Base-by-base conservation (phyloP, 2,797 vertebrate genomes). In the Periparus ater region DNA sequence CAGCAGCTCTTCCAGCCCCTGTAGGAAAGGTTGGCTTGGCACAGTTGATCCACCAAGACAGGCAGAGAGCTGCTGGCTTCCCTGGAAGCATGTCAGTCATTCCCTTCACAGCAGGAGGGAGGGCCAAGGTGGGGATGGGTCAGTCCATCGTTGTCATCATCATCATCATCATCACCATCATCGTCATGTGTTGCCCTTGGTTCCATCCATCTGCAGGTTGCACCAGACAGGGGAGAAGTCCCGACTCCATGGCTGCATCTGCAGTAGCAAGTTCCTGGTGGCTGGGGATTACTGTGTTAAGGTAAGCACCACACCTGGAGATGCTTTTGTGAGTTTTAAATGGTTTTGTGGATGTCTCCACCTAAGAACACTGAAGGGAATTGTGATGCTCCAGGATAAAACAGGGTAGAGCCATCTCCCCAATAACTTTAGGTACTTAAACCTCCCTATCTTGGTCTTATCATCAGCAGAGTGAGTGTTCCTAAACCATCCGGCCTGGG, bases 251-350 rank as follows among this genome's bases (percentile, higher is more conserved):
- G 97, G 98, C 55, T 98, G 97, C 95, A 98, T 99, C 97, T 98
- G 91, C 96, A 99, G 99, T 79, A 94, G 55, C 92, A 99, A 98
- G 95, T 99, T 99, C 96, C 97, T 99, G 32, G 99, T 99, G 78
- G 97, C 98, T 1, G 92, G 96, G 57, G 98, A 98, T 88, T 98
- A 98, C 96, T 97, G 85, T 61, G 97, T 99, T 42, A 99, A 99
- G 98, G 99, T 99, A 97, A 95, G 89, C 6, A 6, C n/a, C 34
- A 14, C 11, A 8, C 34, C 18, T 34, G 47, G 54, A 71, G 47
- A 60, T 47, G 55, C 9, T 86, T 68, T 61, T 0, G 26, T 53
- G 47, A 29, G 27, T 42, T 89, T 19, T 45, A 54, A 13, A 19
- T 29, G 16, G 4, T 78, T 91, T 40, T 66, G 50, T 66, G 48